Base-by-base conservation (phyloP, 2,113 vertebrate genomes). In the Pangasianodon gigas region DNA sequence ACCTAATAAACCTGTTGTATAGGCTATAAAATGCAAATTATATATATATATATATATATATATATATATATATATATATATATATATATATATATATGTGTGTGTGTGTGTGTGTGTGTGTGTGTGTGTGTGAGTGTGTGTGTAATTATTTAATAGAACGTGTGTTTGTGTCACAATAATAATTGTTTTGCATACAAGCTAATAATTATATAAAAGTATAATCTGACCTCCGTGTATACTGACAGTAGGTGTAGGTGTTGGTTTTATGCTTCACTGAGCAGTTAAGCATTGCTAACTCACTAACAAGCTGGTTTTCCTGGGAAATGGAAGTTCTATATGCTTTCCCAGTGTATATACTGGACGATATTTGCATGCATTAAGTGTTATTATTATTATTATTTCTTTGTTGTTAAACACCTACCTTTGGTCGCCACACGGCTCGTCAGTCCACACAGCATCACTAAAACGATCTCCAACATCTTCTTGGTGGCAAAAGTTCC, bases 361-460 rank as follows among this genome's bases (percentile, higher is more conserved):
- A 37, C n/a, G 7, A 19, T 74, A 19, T 74, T 1, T 44, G 7
- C 2, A 75, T 75, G 37, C 2, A 75, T 44, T 19, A 46, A 52
- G 0, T 46, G 24, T 48, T 9, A 77, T 77, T 24, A 83, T 83
- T 7, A 5, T 26, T 7, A 41, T 83, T 26, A 26, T 75, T 32
- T 0, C 19, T 82, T 82, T 32, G 6, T 32, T 56, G 51, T 52
- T 26, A 81, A 71, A 58, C 86, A 93, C 95, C 95, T 89, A 96
- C 96, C 95, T 93, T 94, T 96, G 83, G 93, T 94, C 80, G 92
- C 89, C 82, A 93, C 95, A n/a, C 93, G 92, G 74, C 93, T 94
- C 24, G 90, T 89, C 92, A 96, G 95, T 96, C 96, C 96, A 95
- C 93, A 95, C 44, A 96, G 89, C 90, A 96, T 88, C 75, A 93